phyloP scores from a whole-genome alignment of 2,113 vertebrate genomes.

The Melanerpes formicivorus region DNA sequence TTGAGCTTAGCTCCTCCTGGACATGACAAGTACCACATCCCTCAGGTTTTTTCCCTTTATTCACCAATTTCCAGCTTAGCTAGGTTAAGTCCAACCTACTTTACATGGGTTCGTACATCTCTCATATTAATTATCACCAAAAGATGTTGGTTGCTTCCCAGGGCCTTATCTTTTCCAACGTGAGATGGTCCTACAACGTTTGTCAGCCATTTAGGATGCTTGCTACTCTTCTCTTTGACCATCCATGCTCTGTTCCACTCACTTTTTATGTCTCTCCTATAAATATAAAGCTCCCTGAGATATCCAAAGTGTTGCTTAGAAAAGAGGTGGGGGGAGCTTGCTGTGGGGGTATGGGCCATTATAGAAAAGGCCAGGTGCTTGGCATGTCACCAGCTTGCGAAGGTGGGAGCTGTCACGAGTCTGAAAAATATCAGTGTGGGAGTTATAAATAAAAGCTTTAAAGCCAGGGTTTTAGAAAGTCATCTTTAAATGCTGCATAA shows the following conservation, averaged over 20 bases:
- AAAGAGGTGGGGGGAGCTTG: conserved; percentile 40
- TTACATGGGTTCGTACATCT: background rate
- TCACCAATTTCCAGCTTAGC: background rate
- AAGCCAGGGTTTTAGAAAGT: conserved; percentile 77
- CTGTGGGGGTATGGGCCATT: conserved; percentile 56
- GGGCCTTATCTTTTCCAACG: background rate
- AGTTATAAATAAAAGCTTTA: conserved; percentile 79
- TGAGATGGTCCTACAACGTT: background rate
- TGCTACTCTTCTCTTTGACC: conserved; percentile 41
- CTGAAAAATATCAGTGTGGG: conserved; percentile 79
- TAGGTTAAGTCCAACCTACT: background rate
- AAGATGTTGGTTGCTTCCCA: background rate
- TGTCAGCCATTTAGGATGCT: conserved; percentile 2
- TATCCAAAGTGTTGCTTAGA: conserved; percentile 44
- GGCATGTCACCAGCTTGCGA: conserved; percentile 72
- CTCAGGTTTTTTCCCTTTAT: background rate
- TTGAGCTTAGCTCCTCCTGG: background rate
- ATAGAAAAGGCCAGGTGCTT: conserved; percentile 77
- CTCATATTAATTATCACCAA: background rate
- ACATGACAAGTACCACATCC: background rate
- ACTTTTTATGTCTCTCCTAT: conserved; percentile 47
- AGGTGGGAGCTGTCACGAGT: conserved; percentile 74
- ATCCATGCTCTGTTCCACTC: background rate
- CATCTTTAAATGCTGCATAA: conserved; percentile 76
- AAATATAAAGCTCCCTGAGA: conserved; percentile 47